Evolutionary conservation across 2,888 invertebrate species (phyloP), one percentile per base, ranked within the genome.

Genomic region (Terebella lapidaria): DNA sequence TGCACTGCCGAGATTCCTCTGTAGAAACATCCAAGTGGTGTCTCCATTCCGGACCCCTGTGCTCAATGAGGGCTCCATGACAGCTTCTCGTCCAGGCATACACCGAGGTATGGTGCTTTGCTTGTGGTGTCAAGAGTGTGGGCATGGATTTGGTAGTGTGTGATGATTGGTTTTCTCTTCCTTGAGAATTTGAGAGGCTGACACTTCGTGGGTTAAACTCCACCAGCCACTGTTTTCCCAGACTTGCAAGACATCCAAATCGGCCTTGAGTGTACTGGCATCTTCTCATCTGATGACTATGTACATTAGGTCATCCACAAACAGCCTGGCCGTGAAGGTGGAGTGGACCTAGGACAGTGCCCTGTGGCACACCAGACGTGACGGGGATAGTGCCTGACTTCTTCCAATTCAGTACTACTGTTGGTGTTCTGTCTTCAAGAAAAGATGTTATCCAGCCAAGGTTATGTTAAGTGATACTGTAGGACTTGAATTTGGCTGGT

Each of bases 261-360:
- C 67, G 22, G 59, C 45, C 51, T 68, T 64, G 26, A 62, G 54
- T 27, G n/a, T 5, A 4, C 46, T 10, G 10, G 57, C 42, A 47
- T 63, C 63, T 4, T 28, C 4, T 26, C 46, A 42, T 26, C 22
- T 58, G 18, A 68, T 54, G 15, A 18, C 30, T 18, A 58, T 30
- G 46, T 67, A 65, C 5, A 64, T 20, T 18, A 66, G 47, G 28
- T 67, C 65, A 56, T 68, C 67, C 5, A 67, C 65, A 56, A 66
- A 65, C 1, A 66, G 59, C 10, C 60, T 10, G 1, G 55, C 53
- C 20, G 27, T 51, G 15, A 60, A 64, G 5, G 42, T 49, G 59
- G 15, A 63, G 22, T 2, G 62, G 69, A 18, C 62, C 67, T 1
- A 66, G 59, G 22, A 67, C 66, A 10, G 65, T 56, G 5, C 63